Conservation (phyloP, 2,888 invertebrate genomes). For the Chymomyza fuscimana region DNA sequence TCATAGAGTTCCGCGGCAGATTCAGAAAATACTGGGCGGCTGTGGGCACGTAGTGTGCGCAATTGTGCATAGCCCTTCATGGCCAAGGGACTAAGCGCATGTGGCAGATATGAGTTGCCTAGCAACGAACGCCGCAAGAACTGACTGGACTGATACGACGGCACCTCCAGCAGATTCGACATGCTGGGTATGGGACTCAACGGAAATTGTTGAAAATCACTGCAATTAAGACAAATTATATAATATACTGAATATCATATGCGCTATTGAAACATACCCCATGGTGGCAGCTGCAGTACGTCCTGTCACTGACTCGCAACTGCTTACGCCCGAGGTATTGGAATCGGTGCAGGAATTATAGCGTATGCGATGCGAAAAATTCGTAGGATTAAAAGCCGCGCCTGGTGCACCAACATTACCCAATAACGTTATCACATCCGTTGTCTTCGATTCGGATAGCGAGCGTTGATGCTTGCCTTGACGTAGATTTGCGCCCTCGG, state of each 20-base stretch:
- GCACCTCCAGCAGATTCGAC: conserved; percentile 84
- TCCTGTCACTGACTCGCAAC: conserved; percentile 87
- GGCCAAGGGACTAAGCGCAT: conserved; percentile 86
- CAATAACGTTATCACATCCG: conserved; percentile 80
- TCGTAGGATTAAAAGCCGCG: conserved; percentile 31
- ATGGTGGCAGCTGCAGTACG: conserved; percentile 83
- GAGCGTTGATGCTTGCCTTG: conserved; percentile 83
- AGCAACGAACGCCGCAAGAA: conserved; percentile 68
- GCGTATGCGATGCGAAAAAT: conserved; percentile 81
- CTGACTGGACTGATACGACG: conserved; percentile 47
- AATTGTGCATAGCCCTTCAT: conserved; percentile 88
- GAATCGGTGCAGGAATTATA: conserved; percentile 86
- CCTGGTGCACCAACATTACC: conserved; percentile 26
- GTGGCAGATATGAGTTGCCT: conserved; percentile 71
- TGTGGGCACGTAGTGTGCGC: conserved; percentile 84
- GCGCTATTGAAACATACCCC: conserved; percentile 79
- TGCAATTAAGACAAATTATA: conserved; percentile 17
- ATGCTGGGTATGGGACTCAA: conserved; percentile 94
- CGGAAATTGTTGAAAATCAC: conserved; percentile 87
- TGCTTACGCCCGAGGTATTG: conserved; percentile 90
- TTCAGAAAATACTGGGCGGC: conserved; percentile 85
- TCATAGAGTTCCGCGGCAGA: conserved; percentile 83
- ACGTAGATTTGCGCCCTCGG: conserved; percentile 79
- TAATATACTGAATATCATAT: neutral
- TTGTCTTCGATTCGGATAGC: conserved; percentile 86